Evolutionary conservation across 1,140 invertebrate species (phyloP).

Genomic region (Drosophila nigromelanica): DNA sequence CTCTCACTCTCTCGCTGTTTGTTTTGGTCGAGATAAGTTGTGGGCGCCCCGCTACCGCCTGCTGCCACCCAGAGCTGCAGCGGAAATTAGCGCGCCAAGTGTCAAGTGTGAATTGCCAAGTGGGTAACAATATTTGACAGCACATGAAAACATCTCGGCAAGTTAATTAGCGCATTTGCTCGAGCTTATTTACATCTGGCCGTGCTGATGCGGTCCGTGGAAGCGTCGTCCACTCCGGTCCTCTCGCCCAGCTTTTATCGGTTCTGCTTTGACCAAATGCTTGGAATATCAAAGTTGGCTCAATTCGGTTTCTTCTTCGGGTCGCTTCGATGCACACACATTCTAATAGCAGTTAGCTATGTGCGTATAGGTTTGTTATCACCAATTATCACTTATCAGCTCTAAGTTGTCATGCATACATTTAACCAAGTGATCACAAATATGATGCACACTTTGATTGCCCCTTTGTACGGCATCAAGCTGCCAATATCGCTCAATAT

Average conservation of each 20-base stretch:
- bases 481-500: conserved; percentile 35
- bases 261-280: conserved; percentile 2
- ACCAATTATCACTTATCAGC: conserved; percentile 36
- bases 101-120: conserved; percentile 79
- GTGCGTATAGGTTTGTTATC: conserved; percentile 31
- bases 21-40: conserved; percentile 36
- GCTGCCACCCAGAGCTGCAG: conserved; percentile 32
- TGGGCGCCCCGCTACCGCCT: conserved; percentile 7
- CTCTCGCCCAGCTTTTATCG: background rate
- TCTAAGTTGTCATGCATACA: conserved; percentile 5
- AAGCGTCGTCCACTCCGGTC: background rate
- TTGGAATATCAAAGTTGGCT: background rate
- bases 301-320: background rate
- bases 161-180: conserved; percentile 61
- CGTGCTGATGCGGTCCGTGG: conserved; percentile 18
- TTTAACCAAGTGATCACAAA: conserved; percentile 18
- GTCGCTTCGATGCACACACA: conserved; percentile 1
- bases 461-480: background rate
- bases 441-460: conserved; percentile 10
- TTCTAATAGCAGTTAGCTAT: conserved; percentile 6
- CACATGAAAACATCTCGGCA: conserved; percentile 66
- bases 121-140: conserved; percentile 70
- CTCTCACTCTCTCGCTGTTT: conserved; percentile 5
- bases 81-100: conserved; percentile 75
- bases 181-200: conserved; percentile 63